Conservation (phyloP, 2,113 vertebrate species). For the Cromileptes altivelis region DNA sequence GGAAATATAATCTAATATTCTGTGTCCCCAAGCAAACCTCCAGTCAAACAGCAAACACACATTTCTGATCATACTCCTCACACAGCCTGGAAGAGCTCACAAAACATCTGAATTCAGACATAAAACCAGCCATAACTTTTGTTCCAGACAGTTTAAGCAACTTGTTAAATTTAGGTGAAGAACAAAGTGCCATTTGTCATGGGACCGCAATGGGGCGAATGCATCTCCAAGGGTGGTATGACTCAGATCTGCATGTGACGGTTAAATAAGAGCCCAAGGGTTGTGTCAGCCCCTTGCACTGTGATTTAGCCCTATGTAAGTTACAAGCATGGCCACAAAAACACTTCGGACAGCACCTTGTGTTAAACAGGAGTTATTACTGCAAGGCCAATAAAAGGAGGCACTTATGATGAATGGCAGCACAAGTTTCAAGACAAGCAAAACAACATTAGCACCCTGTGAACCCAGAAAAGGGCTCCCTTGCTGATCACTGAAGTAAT, state of each 20-base stretch:
- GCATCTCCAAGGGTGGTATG: constrained; percentile 2
- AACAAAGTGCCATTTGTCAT: constrained; percentile 15
- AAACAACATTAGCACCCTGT: constrained; percentile 48
- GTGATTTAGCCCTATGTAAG: constrained; percentile 1
- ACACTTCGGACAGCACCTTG: constrained; percentile 24
- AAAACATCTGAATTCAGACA: constrained; percentile 23
- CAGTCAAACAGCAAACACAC: constrained; percentile 7
- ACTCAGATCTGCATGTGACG: constrained; percentile 43
- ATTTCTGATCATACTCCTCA: constrained; percentile 5
- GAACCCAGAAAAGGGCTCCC: constrained; percentile 47
- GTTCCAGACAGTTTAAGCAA: not conserved
- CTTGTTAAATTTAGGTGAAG: constrained; percentile 9
- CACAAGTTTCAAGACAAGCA: constrained; percentile 30
- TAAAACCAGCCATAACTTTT: constrained; percentile 14
- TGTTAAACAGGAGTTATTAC: constrained; percentile 43
- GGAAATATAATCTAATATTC: constrained; percentile 42
- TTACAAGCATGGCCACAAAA: constrained; percentile 4
- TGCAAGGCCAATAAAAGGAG: constrained; percentile 45
- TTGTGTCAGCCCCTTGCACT: not conserved
- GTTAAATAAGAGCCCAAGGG: constrained; percentile 5
- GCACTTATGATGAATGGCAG: constrained; percentile 54
- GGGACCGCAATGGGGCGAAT: constrained; percentile 4
- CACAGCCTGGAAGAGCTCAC: not conserved
- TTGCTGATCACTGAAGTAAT: constrained; percentile 59
- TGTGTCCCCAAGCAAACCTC: constrained; percentile 28